Percentiles rank a stretch among this genome's conserved stretches.
These are phyloP conservation scores for Heliopora coerulea DNA, from an alignment of 92 coral and sea anemone genomes.

Conservation along the genomic window DNA sequence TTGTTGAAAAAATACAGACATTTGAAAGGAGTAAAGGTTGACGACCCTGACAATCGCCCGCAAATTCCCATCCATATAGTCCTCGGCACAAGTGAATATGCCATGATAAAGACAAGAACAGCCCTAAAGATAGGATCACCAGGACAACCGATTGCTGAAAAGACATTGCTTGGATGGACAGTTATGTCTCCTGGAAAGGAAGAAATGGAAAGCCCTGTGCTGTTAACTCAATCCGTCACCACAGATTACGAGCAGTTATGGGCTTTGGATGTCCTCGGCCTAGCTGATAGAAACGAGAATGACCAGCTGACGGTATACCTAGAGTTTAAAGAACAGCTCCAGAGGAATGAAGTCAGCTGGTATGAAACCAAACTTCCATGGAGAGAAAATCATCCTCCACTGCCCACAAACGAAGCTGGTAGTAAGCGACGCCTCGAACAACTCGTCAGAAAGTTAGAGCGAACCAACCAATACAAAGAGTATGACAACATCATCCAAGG, in stretches of 20 bases:
- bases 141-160: conserved; percentile 33
- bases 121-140: conserved; percentile 24
- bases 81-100: conserved; percentile 28
- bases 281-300: too few relatives aligned
- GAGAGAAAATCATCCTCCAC: conserved; percentile 55
- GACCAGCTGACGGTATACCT: conserved; percentile 53
- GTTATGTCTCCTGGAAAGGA: conserved; percentile 58
- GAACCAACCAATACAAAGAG: conserved; percentile 39
- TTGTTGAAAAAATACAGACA: conserved; percentile 40
- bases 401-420: conserved; percentile 19
- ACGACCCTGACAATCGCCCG: conserved; percentile 47
- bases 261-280: too few relatives aligned
- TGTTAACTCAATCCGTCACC: conserved; percentile 49
- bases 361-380: conserved; percentile 61
- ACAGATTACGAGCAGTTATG: conserved; percentile 55
- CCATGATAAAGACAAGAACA: conserved; percentile 14
- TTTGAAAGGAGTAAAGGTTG: conserved; percentile 42
- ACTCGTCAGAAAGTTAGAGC: conserved; percentile 14
- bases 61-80: conserved; percentile 23
- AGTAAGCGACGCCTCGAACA: conserved; percentile 52
- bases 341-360: conserved; percentile 56
- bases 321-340: conserved; percentile 63
- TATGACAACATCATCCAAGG: conserved; percentile 56
- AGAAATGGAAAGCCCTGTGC: conserved; percentile 48
- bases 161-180: conserved; percentile 45